phyloP scores from a whole-genome alignment of 2,113 vertebrate genomes.

The Coregonus clupeaformis region DNA sequence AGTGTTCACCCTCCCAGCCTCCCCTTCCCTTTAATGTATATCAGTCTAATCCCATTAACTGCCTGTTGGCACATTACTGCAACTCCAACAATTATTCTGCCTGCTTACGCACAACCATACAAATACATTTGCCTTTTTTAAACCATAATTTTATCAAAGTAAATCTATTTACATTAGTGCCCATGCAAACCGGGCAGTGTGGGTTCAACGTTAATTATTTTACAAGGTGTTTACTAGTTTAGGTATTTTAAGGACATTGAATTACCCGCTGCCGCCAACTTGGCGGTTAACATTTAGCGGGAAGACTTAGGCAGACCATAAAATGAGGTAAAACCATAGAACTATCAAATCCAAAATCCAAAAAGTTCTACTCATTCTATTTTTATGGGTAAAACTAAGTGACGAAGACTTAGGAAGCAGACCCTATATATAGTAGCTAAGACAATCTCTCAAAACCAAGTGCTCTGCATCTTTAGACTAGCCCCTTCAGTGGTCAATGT shows the following conservation, averaged over 20 bases:
- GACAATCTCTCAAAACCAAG: conserved; percentile 28
- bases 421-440: conserved; percentile 21
- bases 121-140: conserved; percentile 29
- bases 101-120: conserved; percentile 11
- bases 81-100: background rate
- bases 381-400: conserved; percentile 17
- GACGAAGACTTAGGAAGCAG: conserved; percentile 19
- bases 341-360: too few relatives aligned
- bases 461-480: conserved; percentile 30
- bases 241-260: conserved; percentile 25
- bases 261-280: conserved; percentile 18
- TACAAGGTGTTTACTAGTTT: conserved; percentile 13
- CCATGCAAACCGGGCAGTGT: background rate
- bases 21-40: conserved; percentile 5
- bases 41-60: conserved; percentile 23
- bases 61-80: conserved; percentile 11
- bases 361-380: too few relatives aligned
- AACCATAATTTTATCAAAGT: conserved; percentile 33
- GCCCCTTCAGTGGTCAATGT: conserved; percentile 27
- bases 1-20: background rate
- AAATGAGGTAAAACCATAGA: too few relatives aligned
- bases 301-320: conserved; percentile 16
- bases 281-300: conserved; percentile 24
- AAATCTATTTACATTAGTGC: conserved; percentile 26
- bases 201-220: conserved; percentile 8